Evolutionary conservation across 2,797 vertebrate genomes (phyloP).

Genomic region (Kryptopterus vitreolus): DNA sequence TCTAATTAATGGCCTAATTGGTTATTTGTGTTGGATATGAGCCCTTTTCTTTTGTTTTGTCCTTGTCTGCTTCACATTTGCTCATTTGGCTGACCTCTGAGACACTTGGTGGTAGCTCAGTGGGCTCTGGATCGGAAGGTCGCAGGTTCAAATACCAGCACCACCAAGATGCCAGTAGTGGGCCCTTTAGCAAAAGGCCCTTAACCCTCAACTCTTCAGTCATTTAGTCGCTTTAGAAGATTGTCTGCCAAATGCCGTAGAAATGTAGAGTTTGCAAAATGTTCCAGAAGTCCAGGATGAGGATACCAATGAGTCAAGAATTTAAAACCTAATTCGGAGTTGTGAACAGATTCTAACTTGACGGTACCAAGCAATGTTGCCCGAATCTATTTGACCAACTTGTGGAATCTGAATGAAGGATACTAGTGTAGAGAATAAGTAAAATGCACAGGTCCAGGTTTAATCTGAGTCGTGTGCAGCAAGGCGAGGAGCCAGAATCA

Average conservation of each 20-base stretch:
- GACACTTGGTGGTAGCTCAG: too few relatives aligned
- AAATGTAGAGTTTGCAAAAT: background rate
- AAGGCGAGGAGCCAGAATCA: too few relatives aligned
- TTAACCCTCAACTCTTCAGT: too few relatives aligned
- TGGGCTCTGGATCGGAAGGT: too few relatives aligned
- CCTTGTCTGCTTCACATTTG: background rate
- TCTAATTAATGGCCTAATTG: background rate
- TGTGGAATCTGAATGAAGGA: background rate
- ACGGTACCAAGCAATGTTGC: background rate
- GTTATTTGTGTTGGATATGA: background rate
- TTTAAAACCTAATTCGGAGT: background rate
- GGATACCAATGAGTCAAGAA: background rate
- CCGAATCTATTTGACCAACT: background rate
- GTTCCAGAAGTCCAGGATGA: background rate
- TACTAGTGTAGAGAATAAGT: background rate
- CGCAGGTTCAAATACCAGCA: too few relatives aligned
- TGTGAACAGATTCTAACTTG: background rate
- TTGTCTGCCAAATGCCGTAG: too few relatives aligned
- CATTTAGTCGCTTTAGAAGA: too few relatives aligned
- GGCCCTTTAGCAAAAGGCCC: too few relatives aligned
- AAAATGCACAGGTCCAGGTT: background rate
- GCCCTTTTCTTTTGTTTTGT: background rate
- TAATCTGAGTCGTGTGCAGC: background rate
- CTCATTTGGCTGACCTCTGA: background rate
- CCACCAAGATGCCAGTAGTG: too few relatives aligned